Evolutionary conservation across 2,888 invertebrate species (phyloP).

Genomic region (Microchrysa polita): DNA sequence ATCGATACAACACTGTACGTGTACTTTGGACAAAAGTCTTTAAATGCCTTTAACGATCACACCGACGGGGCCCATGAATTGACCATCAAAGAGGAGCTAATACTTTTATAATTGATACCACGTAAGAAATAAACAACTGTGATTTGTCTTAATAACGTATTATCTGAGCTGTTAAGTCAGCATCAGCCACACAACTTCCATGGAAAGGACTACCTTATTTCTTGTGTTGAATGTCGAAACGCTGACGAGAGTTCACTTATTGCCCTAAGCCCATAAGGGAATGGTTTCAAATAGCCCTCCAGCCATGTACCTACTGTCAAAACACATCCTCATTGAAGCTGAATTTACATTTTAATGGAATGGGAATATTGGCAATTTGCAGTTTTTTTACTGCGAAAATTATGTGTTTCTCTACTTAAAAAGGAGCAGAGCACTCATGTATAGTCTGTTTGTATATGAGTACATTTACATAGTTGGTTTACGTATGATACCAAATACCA

Average conservation of each 20-base stretch:
- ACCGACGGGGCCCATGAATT: slow-evolving; percentile 42
- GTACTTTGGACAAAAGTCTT: not conserved
- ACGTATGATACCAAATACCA: too few relatives aligned
- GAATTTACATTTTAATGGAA: slow-evolving; percentile 45
- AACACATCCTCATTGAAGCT: slow-evolving; percentile 1
- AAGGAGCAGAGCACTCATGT: too few relatives aligned
- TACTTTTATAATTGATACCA: slow-evolving; percentile 49
- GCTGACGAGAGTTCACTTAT: not conserved
- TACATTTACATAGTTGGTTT: too few relatives aligned
- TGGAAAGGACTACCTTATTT: slow-evolving; percentile 18
- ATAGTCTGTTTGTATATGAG: too few relatives aligned
- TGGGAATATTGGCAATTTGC: slow-evolving; percentile 47
- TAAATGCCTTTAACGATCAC: slow-evolving; percentile 32
- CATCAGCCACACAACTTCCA: slow-evolving; percentile 32
- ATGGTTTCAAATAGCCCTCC: slow-evolving; percentile 12
- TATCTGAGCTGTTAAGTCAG: slow-evolving; percentile 43
- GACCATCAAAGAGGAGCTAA: slow-evolving; percentile 50
- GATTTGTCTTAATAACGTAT: slow-evolving; percentile 47
- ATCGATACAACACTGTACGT: too few relatives aligned
- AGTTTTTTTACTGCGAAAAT: slow-evolving; percentile 32
- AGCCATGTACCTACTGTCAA: slow-evolving; percentile 26
- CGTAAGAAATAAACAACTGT: slow-evolving; percentile 46
- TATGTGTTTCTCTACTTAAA: not conserved
- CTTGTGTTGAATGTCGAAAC: not conserved
- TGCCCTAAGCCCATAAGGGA: slow-evolving; percentile 7